Percentiles rank a stretch among this genome's conserved stretches.
Evolutionary conservation across 35 echinoderm and acorn worm genomes (phyloP).

Genomic region (Heliocidaris tuberculata): DNA sequence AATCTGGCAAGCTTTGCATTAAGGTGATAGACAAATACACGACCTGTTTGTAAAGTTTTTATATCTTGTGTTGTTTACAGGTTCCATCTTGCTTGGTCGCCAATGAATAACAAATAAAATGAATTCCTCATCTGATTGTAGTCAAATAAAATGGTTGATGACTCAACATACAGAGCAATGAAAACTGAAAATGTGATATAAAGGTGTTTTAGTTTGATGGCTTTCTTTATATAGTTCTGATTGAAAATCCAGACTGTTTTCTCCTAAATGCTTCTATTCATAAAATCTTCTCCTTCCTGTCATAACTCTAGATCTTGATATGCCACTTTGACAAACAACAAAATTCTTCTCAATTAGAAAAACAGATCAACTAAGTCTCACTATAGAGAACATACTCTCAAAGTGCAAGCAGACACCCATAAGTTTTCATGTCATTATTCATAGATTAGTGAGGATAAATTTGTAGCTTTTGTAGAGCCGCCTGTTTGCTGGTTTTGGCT

Average conservation of each 20-base stretch:
- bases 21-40: conserved; percentile 15
- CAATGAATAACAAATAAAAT: neutral
- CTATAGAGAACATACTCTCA: neutral
- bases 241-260: no score
- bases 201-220: no score
- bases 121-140: neutral
- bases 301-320: neutral
- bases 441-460: conserved; percentile 25
- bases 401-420: neutral
- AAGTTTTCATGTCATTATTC: neutral
- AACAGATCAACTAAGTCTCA: no score
- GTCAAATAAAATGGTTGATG: neutral
- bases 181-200: no score
- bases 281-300: neutral
- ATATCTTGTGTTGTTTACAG: neutral
- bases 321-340: neutral
- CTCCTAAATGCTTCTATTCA: no score
- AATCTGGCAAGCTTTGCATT: conserved; percentile 21
- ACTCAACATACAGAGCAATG: neutral
- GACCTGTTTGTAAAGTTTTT: conserved; percentile 5
- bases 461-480: conserved; percentile 13
- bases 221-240: no score
- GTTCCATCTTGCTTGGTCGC: neutral
- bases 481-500: neutral
- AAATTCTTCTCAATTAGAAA: neutral